Percentiles rank a stretch among this genome's conserved stretches.
Evolutionary conservation across 2,113 vertebrate species (phyloP).

Genomic region (Tachycineta bicolor): DNA sequence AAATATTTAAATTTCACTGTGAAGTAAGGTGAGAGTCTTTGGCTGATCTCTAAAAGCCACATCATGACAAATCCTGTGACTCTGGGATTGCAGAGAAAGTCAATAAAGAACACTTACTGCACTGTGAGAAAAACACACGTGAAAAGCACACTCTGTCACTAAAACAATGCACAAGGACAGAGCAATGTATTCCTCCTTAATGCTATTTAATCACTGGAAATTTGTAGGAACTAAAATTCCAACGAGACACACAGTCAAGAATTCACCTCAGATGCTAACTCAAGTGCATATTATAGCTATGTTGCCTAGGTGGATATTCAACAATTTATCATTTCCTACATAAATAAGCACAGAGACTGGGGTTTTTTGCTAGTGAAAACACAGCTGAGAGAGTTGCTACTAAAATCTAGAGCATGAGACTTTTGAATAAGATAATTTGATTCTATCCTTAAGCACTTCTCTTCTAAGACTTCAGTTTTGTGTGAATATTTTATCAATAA

Average conservation of each 20-base stretch:
- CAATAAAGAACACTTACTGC: neutral
- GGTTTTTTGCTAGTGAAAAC: neutral
- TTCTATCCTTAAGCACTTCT: neutral
- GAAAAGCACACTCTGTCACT: neutral
- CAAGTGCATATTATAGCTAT: neutral
- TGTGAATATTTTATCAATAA: neutral
- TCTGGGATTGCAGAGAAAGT: neutral
- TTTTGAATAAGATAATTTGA: neutral
- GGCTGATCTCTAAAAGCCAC: neutral
- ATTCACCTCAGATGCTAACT: neutral
- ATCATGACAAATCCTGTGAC: neutral
- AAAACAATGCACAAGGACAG: neutral
- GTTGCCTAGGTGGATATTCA: neutral
- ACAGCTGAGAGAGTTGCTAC: neutral
- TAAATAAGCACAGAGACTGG: neutral
- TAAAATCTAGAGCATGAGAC: neutral
- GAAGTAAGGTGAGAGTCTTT: neutral
- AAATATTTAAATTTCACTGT: neutral
- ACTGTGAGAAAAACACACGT: neutral
- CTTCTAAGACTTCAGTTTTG: neutral
- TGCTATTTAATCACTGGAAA: neutral
- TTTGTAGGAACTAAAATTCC: neutral
- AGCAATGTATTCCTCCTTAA: neutral
- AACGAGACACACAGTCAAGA: neutral
- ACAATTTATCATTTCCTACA: neutral